Conservation (phyloP, 2,888 invertebrate species). For the Listrodromus nycthemerus region DNA sequence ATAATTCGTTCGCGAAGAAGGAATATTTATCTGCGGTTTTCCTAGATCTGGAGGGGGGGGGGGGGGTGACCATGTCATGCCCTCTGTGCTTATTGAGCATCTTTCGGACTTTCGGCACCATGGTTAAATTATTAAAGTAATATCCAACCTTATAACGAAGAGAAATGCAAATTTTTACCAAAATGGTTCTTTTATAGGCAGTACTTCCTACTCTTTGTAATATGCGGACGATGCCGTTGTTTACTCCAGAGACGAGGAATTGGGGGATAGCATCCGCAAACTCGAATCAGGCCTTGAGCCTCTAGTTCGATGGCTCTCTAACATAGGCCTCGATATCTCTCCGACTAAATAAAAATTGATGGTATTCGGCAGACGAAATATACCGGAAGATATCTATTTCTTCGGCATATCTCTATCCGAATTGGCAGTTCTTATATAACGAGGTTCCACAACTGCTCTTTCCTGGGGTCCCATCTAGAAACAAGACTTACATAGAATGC, state of each 20-base stretch:
- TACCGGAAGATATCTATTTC: neutral
- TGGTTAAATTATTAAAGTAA: neutral
- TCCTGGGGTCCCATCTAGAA: neutral
- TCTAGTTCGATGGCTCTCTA: neutral
- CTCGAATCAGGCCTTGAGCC: neutral
- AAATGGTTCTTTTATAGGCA: neutral
- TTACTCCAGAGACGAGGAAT: neutral
- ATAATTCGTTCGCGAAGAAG: constrained; percentile 22
- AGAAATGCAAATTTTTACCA: constrained; percentile 14
- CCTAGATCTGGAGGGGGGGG: constrained; percentile 23
- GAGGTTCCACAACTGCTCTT: neutral
- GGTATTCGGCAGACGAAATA: neutral
- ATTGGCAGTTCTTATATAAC: neutral
- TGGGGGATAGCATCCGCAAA: neutral
- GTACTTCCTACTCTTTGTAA: neutral
- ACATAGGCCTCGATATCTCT: neutral
- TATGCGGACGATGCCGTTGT: constrained; percentile 12
- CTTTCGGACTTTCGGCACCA: neutral
- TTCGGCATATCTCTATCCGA: neutral
- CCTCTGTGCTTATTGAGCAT: neutral
- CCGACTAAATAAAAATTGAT: neutral
- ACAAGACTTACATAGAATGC: neutral
- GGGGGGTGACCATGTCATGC: constrained; percentile 13
- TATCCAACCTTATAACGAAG: neutral
- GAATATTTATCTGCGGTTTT: constrained; percentile 10